Evolutionary conservation across 2,888 invertebrate genomes (phyloP).

Genomic region (Aethes cnicana): DNA sequence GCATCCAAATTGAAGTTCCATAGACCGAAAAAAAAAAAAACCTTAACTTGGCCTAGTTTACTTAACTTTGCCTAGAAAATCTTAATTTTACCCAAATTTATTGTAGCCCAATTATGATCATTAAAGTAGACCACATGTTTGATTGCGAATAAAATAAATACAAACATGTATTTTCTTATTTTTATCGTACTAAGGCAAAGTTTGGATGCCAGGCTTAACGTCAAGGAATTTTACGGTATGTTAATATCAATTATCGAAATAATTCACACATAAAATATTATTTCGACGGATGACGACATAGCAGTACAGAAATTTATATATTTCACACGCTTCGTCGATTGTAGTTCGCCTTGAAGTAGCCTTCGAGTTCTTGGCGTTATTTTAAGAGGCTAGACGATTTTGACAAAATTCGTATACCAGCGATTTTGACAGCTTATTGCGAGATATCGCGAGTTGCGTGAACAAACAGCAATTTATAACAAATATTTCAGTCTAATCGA

Average conservation of each 20-base stretch:
- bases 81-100: no score
- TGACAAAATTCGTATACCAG: slow-evolving; percentile 12
- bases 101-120: no score
- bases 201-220: no score
- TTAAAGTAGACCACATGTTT: no score
- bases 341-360: slow-evolving; percentile 20
- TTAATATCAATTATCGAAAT: not conserved
- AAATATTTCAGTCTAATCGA: no score
- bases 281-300: slow-evolving; percentile 22
- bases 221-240: no score
- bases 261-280: slow-evolving; percentile 16
- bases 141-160: no score
- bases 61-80: no score
- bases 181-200: no score
- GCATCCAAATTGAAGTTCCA: not conserved
- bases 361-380: slow-evolving; percentile 3
- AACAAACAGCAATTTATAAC: no score
- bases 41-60: no score
- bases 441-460: slow-evolving; percentile 4
- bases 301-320: not conserved
- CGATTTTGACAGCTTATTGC: not conserved
- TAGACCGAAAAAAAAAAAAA: not conserved
- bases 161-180: no score
- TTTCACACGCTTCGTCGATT: slow-evolving; percentile 14
- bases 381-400: slow-evolving; percentile 17